These are phyloP conservation scores for Caenorhabditis tropicalis DNA, from an alignment of 1,140 invertebrate species.

Conservation along the genomic window DNA sequence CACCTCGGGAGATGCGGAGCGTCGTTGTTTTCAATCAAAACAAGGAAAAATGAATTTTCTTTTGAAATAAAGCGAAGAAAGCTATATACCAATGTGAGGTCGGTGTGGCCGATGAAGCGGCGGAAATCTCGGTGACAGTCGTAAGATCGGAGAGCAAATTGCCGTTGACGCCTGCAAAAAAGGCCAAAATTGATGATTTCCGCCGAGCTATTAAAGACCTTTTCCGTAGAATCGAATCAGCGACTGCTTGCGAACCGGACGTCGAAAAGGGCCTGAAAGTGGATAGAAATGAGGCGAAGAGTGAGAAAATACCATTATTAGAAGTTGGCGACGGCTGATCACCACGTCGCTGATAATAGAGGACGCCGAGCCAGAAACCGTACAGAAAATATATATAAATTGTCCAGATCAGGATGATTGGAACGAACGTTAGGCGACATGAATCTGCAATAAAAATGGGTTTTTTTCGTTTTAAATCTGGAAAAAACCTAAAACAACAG, in stretches of 20 bases:
- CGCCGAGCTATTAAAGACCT: constrained; percentile 9
- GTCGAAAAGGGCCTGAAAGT: constrained; percentile 12
- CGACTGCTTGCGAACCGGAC: background rate
- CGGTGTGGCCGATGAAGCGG: background rate
- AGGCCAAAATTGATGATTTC: constrained; percentile 20
- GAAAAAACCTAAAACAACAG: background rate
- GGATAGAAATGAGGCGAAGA: background rate
- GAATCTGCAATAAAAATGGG: background rate
- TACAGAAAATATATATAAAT: constrained; percentile 4
- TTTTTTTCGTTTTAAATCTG: background rate
- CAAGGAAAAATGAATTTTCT: background rate
- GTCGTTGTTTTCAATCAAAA: background rate
- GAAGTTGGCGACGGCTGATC: background rate
- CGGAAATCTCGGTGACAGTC: background rate
- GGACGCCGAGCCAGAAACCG: background rate
- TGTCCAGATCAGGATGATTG: background rate
- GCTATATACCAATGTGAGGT: background rate
- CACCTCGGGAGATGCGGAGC: too few relatives aligned
- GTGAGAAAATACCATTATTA: background rate
- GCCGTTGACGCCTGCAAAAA: constrained; percentile 7
- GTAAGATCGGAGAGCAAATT: constrained; percentile 3
- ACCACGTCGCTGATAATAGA: background rate
- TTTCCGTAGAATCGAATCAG: background rate
- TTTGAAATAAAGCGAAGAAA: background rate
- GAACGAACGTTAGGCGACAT: background rate